Evolutionary conservation across 2,888 invertebrate genomes (phyloP).

Genomic region (Cheilosia grossa): DNA sequence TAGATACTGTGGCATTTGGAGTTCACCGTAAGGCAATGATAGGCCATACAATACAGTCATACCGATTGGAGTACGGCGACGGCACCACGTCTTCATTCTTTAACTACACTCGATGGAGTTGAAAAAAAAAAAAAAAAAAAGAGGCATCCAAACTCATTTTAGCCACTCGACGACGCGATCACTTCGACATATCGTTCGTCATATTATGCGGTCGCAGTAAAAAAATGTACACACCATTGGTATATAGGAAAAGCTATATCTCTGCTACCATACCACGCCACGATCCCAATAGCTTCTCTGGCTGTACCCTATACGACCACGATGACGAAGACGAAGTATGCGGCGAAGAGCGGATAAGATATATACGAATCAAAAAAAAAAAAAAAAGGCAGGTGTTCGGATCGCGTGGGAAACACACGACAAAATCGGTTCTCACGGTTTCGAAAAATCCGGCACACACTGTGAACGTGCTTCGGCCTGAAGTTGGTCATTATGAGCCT

Average conservation of each 20-base stretch:
- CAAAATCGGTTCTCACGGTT: constrained; percentile 84
- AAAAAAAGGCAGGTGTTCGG: constrained; percentile 82
- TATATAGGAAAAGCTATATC: constrained; percentile 52
- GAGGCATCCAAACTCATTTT: constrained; percentile 35
- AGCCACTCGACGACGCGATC: constrained; percentile 46
- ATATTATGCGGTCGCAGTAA: constrained; percentile 23
- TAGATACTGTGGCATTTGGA: constrained; percentile 25
- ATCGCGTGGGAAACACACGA: constrained; percentile 84
- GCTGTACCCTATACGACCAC: constrained; percentile 2
- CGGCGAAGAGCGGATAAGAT: constrained; percentile 50
- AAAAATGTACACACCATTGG: neutral
- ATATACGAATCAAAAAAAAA: constrained; percentile 55
- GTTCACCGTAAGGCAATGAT: constrained; percentile 33
- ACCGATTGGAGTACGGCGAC: constrained; percentile 7
- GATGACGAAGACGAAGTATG: constrained; percentile 46
- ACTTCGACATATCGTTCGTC: constrained; percentile 45
- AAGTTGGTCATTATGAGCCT: constrained; percentile 70
- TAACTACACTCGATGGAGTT: constrained; percentile 1
- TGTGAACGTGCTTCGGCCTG: constrained; percentile 68
- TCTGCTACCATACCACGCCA: constrained; percentile 41
- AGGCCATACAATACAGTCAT: constrained; percentile 20
- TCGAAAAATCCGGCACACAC: constrained; percentile 80
- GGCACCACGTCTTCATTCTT: constrained; percentile 31
- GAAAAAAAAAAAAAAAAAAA: neutral
- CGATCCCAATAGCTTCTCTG: constrained; percentile 31